Evolutionary conservation across 2,888 invertebrate species (phyloP).

Genomic region (Protonemura montana): DNA sequence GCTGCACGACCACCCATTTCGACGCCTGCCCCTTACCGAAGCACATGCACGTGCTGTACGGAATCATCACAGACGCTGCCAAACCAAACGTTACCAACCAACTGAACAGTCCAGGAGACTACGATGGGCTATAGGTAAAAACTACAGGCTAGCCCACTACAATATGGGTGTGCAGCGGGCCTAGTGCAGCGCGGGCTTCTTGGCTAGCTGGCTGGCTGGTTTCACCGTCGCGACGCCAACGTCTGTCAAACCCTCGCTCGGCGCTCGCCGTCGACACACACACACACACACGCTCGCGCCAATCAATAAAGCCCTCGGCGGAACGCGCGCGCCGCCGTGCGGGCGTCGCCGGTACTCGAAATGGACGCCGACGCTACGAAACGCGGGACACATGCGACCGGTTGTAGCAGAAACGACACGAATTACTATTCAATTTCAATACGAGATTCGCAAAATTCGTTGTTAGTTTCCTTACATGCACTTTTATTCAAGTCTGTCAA

Average conservation of each 20-base stretch:
- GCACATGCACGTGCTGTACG: conserved; percentile 56
- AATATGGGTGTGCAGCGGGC: background rate
- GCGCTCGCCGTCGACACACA: background rate
- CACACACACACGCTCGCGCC: too few relatives aligned
- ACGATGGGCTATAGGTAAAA: background rate
- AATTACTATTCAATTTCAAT: too few relatives aligned
- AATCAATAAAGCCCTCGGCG: conserved; percentile 38
- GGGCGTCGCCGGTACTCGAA: background rate
- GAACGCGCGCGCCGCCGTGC: conserved; percentile 23
- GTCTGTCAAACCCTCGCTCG: conserved; percentile 13
- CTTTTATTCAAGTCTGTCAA: too few relatives aligned
- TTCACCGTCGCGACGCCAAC: background rate
- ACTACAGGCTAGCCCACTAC: background rate
- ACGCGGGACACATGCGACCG: background rate
- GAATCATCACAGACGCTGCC: conserved; percentile 52
- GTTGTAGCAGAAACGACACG: too few relatives aligned
- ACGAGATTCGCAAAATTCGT: too few relatives aligned
- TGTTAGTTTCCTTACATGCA: too few relatives aligned
- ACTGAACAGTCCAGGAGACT: background rate
- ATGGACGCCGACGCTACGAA: background rate
- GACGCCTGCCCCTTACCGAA: conserved; percentile 53
- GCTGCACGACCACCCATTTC: conserved; percentile 54
- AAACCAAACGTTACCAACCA: background rate
- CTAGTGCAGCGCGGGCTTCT: background rate
- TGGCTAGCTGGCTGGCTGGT: background rate